phyloP scores from a whole-genome alignment of 2,888 invertebrate genomes.

The Mesorhabditis sp. region DNA sequence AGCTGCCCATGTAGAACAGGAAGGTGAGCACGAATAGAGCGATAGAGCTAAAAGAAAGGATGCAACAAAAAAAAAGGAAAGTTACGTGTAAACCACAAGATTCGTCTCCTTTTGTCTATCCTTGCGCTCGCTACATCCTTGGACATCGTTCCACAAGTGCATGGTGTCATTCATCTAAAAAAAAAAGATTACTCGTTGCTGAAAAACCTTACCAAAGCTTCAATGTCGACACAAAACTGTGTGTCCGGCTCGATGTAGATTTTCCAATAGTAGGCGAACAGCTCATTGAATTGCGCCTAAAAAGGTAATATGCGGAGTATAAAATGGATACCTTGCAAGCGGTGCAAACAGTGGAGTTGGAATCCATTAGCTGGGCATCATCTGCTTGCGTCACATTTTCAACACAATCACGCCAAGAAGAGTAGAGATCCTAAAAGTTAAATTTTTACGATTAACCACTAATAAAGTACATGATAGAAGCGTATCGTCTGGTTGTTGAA shows the following conservation, averaged over 20 bases:
- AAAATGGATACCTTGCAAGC: slow-evolving; percentile 28
- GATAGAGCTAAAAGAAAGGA: slow-evolving; percentile 30
- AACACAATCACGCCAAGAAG: slow-evolving; percentile 48
- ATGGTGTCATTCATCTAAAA: slow-evolving; percentile 55
- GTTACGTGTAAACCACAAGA: slow-evolving; percentile 1
- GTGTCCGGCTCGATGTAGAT: slow-evolving; percentile 49
- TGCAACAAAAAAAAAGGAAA: neutral
- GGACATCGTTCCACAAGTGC: slow-evolving; percentile 53
- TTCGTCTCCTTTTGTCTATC: slow-evolving; percentile 29
- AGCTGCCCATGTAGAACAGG: slow-evolving; percentile 53
- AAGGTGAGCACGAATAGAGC: slow-evolving; percentile 41
- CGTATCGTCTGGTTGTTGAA: slow-evolving; percentile 39
- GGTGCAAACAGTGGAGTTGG: slow-evolving; percentile 31
- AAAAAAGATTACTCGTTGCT: slow-evolving; percentile 6
- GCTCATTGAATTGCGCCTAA: slow-evolving; percentile 30
- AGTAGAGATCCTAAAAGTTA: slow-evolving; percentile 29
- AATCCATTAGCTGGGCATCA: slow-evolving; percentile 6
- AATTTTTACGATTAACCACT: neutral
- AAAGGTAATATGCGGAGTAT: neutral
- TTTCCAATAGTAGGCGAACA: slow-evolving; percentile 53
- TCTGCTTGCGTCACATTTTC: slow-evolving; percentile 32
- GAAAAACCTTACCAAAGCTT: slow-evolving; percentile 36
- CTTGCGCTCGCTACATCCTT: slow-evolving; percentile 44
- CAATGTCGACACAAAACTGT: slow-evolving; percentile 56
- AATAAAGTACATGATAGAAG: slow-evolving; percentile 11